Base-by-base conservation (phyloP, 2,113 vertebrate genomes). In the Alces alces region DNA sequence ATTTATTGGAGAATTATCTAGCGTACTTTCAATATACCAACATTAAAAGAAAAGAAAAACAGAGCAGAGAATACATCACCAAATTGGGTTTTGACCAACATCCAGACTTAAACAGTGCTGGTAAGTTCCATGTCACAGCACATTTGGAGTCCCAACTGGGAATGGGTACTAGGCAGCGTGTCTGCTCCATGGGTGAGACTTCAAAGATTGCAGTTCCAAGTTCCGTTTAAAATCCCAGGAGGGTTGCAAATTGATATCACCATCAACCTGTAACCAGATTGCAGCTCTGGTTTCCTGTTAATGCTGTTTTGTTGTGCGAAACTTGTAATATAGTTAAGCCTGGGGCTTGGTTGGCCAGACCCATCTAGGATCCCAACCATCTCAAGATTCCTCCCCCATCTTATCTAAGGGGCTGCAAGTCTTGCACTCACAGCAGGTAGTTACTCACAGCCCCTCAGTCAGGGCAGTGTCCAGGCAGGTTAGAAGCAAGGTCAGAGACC, bases 321-420 rank as follows among this genome's bases (percentile, higher is more conserved):
- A 66, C 61, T 66, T 66, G 33, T 33, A 19, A 17, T 66, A 7
- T 66, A 33, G 61, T 66, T 66, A 66, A 66, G 61, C 61, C 33
- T 19, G 61, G 33, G 33, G 16, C 16, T 64, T 66, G 33, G 33
- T n/a, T n/a, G 16, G 7, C 61, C 16, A n/a, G 61, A 16, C 15
- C 33, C 33, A 16, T 64, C 7, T 15, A 64, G 15, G 61, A 33
- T 33, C 33, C n/a, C 33, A 66, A 33, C 33, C n/a, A n/a, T 64
- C 30, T 64, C 61, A 66, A 1, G 4, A n/a, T 66, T 66, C 30
- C 61, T 64, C 15, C 7, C 30, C 2, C 0, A 0, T n/a, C 16
- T 66, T 66, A 66, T 66, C 16, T 57, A 57, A 57, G 55, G 23
- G 55, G 23, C 9, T 57, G 8, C 55, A 57, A 57, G 23, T 11